phyloP scores from a whole-genome alignment of 2,888 invertebrate genomes.

The Brachyptera putata region DNA sequence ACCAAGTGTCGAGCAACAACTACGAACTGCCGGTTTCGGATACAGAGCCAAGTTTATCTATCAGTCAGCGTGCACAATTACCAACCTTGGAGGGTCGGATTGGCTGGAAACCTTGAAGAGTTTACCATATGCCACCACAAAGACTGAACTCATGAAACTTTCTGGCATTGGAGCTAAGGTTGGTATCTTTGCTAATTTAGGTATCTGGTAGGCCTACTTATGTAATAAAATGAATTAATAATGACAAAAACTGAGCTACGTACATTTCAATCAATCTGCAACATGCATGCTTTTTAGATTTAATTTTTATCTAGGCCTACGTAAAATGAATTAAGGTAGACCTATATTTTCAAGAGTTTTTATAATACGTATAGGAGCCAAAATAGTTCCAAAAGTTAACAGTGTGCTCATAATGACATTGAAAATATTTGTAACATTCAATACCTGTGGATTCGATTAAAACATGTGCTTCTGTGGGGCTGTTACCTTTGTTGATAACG shows the following conservation, averaged over 20 bases:
- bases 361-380: no score
- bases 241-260: not conserved
- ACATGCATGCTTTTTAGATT: not conserved
- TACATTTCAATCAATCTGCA: not conserved
- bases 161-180: slow-evolving; percentile 94
- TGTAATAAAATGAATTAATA: not conserved
- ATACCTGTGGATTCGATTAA: not conserved
- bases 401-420: not conserved
- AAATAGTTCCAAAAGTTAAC: no score
- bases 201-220: not conserved
- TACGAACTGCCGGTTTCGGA: slow-evolving; percentile 75
- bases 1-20: slow-evolving; percentile 61
- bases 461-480: not conserved
- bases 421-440: not conserved
- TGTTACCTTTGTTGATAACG: no score
- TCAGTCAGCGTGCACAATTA: slow-evolving; percentile 65
- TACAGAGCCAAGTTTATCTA: slow-evolving; percentile 86
- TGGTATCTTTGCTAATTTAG: slow-evolving; percentile 1
- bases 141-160: slow-evolving; percentile 66
- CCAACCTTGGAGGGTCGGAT: slow-evolving; percentile 59
- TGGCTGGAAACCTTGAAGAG: slow-evolving; percentile 70
- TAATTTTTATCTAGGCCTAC: no score
- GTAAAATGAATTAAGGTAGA: no score
- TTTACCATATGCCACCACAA: slow-evolving; percentile 68
- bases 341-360: no score